Conservation (phyloP, 2,113 vertebrate species). For the Taurulus bubalis region DNA sequence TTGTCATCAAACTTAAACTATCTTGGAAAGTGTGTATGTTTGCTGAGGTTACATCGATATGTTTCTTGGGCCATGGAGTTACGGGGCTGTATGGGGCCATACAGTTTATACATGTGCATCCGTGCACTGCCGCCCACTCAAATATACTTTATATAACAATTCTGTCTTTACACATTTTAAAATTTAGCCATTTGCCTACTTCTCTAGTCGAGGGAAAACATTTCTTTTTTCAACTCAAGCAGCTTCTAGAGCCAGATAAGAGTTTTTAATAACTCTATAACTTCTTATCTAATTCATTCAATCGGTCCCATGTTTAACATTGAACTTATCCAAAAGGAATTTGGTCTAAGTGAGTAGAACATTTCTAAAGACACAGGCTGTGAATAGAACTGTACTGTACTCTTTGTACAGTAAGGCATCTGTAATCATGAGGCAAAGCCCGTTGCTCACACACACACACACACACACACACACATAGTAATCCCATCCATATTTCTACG, state of each 20-base stretch:
- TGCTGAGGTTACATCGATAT: background rate
- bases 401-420: conserved; percentile 4
- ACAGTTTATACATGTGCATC: background rate
- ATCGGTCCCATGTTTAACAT: background rate
- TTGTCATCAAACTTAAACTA: background rate
- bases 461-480: conserved; percentile 9
- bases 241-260: background rate
- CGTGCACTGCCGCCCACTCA: background rate
- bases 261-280: background rate
- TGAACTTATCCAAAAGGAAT: background rate
- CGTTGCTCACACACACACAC: conserved; percentile 7
- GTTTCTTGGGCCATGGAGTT: background rate
- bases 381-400: background rate
- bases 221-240: background rate
- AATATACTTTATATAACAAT: background rate
- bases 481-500: conserved; percentile 33
- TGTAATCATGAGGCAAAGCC: conserved; percentile 10
- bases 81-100: too few species aligned
- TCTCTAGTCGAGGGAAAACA: background rate
- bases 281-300: background rate
- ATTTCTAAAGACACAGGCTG: background rate
- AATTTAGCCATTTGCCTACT: background rate
- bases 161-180: background rate
- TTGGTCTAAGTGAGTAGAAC: background rate
- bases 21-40: background rate